Base-by-base conservation (phyloP, 2,797 vertebrate species). In the Eulemur rubriventer region DNA sequence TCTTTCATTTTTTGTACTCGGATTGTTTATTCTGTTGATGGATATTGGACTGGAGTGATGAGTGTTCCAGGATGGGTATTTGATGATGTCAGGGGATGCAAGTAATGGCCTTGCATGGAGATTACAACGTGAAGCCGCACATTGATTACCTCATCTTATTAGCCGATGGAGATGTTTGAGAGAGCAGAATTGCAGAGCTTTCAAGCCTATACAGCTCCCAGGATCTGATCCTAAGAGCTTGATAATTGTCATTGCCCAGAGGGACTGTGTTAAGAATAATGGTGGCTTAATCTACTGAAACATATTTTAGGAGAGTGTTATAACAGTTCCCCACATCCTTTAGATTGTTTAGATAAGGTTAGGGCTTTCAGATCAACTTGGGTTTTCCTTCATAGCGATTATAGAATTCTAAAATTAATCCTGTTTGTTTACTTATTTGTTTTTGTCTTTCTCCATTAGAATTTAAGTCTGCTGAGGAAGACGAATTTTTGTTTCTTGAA, bases 61-160 rank as follows among this genome's bases (percentile, higher is more conserved):
- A 97, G 96, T 90, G 30, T 69, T 86, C 84, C 28, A 97, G 96
- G 97, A 91, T 89, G 98, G 97, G 98, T 86, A 89, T 96, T 86
- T 91, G 96, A 89, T 91, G 48, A 43, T 98, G 98, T 98, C 98
- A 98, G 94, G 98, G 98, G 97, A 98, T 96, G 96, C 82, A 65
- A 92, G 63, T 98, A 98, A 98, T 98, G 98, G 98, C 96, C 97
- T 98, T 5, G 94, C 50, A 2, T 91, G 72, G 96, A 97, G 98
- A 91, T 97, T 97, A 84, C 96, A 82, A 85, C 65, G 96, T 91
- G 97, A 98, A 98, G 98, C 97, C 87, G 43, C 97, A 95, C 94
- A 92, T 2, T 55, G 97, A 98, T 99, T 97, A 98, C 96, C 98
- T 98, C 98, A 98, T 99, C 98, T 97, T 97, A 97, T 98, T 98